A percentile compares a stretch with the other conserved stretches of the same genome.
These are phyloP conservation scores for Aurelia aurita complex sp. Pacific DNA, from an alignment of 30 jellyfish, hydroid and myxozoan species.

Conservation along the genomic window DNA sequence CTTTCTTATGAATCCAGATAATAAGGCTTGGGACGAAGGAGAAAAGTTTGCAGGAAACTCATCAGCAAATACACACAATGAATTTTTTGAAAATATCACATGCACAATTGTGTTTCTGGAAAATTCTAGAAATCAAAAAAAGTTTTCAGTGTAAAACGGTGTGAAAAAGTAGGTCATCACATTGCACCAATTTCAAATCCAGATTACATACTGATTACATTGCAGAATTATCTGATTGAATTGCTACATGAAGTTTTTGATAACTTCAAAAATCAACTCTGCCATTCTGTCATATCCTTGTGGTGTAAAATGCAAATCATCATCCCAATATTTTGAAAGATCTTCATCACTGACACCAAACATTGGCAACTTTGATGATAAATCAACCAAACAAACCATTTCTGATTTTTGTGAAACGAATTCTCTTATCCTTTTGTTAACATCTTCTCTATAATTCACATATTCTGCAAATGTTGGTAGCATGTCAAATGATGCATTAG, in stretches of 20 bases:
- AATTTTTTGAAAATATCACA: no score
- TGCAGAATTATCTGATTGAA: background rate
- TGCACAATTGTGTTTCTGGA: no score
- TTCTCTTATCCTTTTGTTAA: slow-evolving; percentile 46
- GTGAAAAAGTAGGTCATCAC: background rate
- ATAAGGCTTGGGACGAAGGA: no score
- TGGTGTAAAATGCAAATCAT: slow-evolving; percentile 80
- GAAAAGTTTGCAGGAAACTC: no score
- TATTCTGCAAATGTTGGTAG: slow-evolving; percentile 32
- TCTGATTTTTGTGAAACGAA: slow-evolving; percentile 30
- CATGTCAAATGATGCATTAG: slow-evolving; percentile 51
- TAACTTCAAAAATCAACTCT: slow-evolving; percentile 62
- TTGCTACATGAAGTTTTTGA: slow-evolving; percentile 20
- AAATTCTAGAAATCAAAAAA: no score
- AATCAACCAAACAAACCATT: slow-evolving; percentile 55
- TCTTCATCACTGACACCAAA: slow-evolving; percentile 30
- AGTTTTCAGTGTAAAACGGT: no score
- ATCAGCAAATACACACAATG: no score
- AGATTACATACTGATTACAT: background rate
- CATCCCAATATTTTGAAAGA: slow-evolving; percentile 68
- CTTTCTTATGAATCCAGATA: no score
- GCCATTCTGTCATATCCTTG: slow-evolving; percentile 83
- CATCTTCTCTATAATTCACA: slow-evolving; percentile 46
- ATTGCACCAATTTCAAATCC: background rate
- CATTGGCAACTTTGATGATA: slow-evolving; percentile 60